Base-by-base conservation (phyloP, 2,113 vertebrate genomes). In the Dryoscopus gambensis region DNA sequence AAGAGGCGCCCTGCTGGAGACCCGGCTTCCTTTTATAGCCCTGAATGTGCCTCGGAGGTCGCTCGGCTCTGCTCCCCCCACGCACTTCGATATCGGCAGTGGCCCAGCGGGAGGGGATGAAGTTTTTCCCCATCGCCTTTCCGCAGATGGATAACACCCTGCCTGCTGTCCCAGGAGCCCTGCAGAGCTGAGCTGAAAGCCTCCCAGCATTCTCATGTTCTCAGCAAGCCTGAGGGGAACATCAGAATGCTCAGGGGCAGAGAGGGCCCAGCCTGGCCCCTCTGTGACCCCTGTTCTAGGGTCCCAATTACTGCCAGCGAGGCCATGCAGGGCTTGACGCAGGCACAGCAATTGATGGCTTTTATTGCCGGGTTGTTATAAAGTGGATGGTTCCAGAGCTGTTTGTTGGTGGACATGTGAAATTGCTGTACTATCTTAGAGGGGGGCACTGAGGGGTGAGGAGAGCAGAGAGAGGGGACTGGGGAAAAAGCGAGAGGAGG, bases 11-110 rank as follows among this genome's bases (percentile, higher is more conserved):
- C 15, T 93, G 95, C 93, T 95, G 96, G 89, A 92, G 95, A 80
- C 95, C 94, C 7, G 7, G 91, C 95, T 97, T 95, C 95, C 93
- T 96, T 97, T 97, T 95, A 97, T 96, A 97, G 94, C 83, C 47
- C 86, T 90, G 83, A 95, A 95, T 95, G 89, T 80, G 71, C 53
- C 91, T 95, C 9, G 55, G 89, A 94, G 95, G 95, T 96, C 93
- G 83, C 89, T 92, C 2, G 3, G 94, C 80, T 93, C 91, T 1
- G 1, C 53, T 73, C 5, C 37, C 35, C 88, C 94, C 76, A 77
- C 92, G 6, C 92, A 27, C 79, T 81, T 65, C 3, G 1, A 17
- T 79, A 71, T 76, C 85, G 74, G 92, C 84, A 68, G 44, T 71
- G 24, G 90, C 92, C 82, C 84, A 71, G 94, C 27, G 0, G 92